Base-by-base conservation (phyloP, 1,140 invertebrate genomes). In the Cydia pomonella region DNA sequence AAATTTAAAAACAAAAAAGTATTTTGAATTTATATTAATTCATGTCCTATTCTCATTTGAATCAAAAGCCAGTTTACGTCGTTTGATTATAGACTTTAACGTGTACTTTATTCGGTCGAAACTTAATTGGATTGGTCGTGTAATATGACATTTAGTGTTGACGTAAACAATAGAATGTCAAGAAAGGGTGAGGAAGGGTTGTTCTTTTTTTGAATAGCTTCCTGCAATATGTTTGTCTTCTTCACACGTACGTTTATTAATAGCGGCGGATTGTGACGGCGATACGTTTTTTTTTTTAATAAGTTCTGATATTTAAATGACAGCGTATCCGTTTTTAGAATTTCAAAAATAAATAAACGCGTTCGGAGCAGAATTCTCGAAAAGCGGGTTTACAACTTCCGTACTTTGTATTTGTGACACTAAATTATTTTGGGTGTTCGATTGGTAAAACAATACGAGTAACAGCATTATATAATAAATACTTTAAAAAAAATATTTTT, bases 251-350 rank as follows among this genome's bases (percentile, higher is more conserved):
- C 23, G 38, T 29, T 23, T 72, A 75, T 76, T 63, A 23, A 23
- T 13, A 41, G 76, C 9, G 77, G 73, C 29, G 47, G 81, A 85
- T 73, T 80, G 75, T 73, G 82, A 85, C 59, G 72, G 74, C 47
- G 23, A 73, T 50, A 80, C 33, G 38, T 80, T 87, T 88, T 89
- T 86, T 89, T 86, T 72, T 85, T 80, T 86, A 84, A 85, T 85
- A 87, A 89, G 75, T 88, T 91, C 90, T 87, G 86, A 84, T 91
- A 92, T 92, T 92, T 84, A 87, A 91, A 91, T 88, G 89, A 87
- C 89, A 82, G 83, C 82, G 89, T 88, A 90, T 92, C 91, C 88
- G 89, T 90, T 91, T 91, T 86, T 88, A 88, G 87, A 86, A 86
- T 83, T 87, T 82, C 76, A 77, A 88, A 86, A 84, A 90, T 88